Base-by-base conservation (phyloP, 2,888 invertebrate species). In the Leucoma salicis region DNA sequence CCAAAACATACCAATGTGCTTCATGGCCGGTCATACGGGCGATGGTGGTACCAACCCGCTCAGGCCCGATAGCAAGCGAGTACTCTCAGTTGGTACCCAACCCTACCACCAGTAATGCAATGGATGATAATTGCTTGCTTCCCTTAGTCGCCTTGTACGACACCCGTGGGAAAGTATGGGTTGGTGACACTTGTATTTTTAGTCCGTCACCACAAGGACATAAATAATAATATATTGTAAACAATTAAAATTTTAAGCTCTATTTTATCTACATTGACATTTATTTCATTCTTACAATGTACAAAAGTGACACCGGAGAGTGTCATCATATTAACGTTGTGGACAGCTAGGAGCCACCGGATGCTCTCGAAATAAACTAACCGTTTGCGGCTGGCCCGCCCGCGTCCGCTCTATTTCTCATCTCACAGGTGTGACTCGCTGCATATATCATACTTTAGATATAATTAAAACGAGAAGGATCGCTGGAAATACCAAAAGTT, bases 341-440 rank as follows among this genome's bases (percentile, higher is more conserved):
- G 79, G 83, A 80, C 88, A 86, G 86, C 84, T 83, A 85, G 74
- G 59, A 69, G 53, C 63, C 70, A 67, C 76, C 86, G 88, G 88
- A 88, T 82, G 82, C 72, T 70, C 81, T 74, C 73, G 73, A 83
- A 87, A 88, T 88, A 88, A 74, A 71, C 74, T 63, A 69, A 62
- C 68, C 63, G 62, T 50, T 38, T 35, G 31, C 38, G 44, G 46
- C 43, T 35, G 29, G 46, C 39, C 56, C 49, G 41, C 48, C 44
- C 39, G 39, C 46, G 39, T 16, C 39, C 37, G 48, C 42, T 49
- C 49, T 55, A 28, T 37, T 21, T 39, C 47, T 35, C 43, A 35
- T 27, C 14, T 27, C 70, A 46, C 79, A 81, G 80, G 82, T 81
- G 80, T 66, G 70, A 63, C 74, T 73, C 65, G 46, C 52, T 65